Conservation (phyloP, 2,888 invertebrate species). For the Catocala fraxini region DNA sequence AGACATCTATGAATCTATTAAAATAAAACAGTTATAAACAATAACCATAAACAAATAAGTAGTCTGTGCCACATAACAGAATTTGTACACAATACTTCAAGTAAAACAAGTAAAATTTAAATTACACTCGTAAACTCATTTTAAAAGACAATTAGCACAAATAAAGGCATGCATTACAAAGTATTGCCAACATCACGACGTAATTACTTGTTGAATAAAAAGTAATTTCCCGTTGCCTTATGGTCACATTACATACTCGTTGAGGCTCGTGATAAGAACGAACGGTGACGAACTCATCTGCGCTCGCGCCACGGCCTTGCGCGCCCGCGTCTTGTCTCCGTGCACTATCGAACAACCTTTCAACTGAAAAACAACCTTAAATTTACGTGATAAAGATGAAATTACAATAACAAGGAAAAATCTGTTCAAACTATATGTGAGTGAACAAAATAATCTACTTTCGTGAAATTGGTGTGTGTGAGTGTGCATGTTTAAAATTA, state of each 20-base stretch:
- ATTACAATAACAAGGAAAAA: slow-evolving; percentile 38
- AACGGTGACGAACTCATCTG: slow-evolving; percentile 65
- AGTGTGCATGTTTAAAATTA: slow-evolving; percentile 21
- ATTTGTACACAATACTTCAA: background rate
- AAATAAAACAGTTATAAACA: too few species aligned
- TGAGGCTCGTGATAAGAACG: slow-evolving; percentile 75
- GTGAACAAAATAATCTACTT: slow-evolving; percentile 37
- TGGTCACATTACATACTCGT: slow-evolving; percentile 48
- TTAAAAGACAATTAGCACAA: slow-evolving; percentile 24
- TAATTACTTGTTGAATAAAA: slow-evolving; percentile 35
- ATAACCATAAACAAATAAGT: background rate
- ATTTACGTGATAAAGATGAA: slow-evolving; percentile 27
- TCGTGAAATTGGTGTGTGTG: slow-evolving; percentile 42
- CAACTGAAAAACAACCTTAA: slow-evolving; percentile 32
- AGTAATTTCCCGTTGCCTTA: slow-evolving; percentile 38
- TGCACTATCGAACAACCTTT: slow-evolving; percentile 13
- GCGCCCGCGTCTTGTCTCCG: slow-evolving; percentile 67
- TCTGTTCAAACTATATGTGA: slow-evolving; percentile 27
- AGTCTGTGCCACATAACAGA: background rate
- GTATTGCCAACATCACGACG: slow-evolving; percentile 22
- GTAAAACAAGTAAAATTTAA: slow-evolving; percentile 5
- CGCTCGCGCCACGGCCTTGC: slow-evolving; percentile 73
- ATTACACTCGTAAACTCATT: slow-evolving; percentile 16
- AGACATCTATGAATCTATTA: too few species aligned
- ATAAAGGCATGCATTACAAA: slow-evolving; percentile 11